Percentiles rank a stretch among this genome's conserved stretches.
phyloP scores from a whole-genome alignment of 2,113 vertebrate genomes.

The Merops nubicus region DNA sequence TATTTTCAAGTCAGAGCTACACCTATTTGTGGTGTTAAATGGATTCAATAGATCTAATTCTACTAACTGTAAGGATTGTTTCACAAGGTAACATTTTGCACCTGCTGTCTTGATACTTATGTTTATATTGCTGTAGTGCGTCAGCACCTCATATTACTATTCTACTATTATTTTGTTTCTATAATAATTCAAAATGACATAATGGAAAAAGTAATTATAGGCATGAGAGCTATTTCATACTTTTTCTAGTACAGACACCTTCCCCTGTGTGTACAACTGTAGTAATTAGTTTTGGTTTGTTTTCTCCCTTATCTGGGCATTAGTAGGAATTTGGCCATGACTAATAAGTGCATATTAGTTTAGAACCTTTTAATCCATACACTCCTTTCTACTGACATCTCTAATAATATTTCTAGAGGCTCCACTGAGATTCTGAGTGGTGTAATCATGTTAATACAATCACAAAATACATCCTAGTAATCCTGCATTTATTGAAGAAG shows the following conservation, averaged over 20 bases:
- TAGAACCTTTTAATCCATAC: slow-evolving; percentile 49
- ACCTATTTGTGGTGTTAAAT: background rate
- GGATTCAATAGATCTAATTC: background rate
- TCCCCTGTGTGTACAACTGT: background rate
- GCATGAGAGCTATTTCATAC: background rate
- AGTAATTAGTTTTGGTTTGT: slow-evolving; percentile 46
- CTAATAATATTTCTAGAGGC: slow-evolving; percentile 30
- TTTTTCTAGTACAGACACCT: background rate
- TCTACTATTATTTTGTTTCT: background rate
- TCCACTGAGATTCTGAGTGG: slow-evolving; percentile 26
- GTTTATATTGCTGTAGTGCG: background rate
- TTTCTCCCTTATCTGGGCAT: background rate
- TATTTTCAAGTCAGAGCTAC: background rate
- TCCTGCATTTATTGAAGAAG: slow-evolving; percentile 37
- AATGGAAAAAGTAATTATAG: slow-evolving; percentile 36
- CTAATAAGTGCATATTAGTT: slow-evolving; percentile 61
- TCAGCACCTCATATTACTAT: background rate
- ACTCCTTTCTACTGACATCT: slow-evolving; percentile 15
- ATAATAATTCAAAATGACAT: slow-evolving; percentile 11
- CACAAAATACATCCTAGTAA: slow-evolving; percentile 55
- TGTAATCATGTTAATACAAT: slow-evolving; percentile 56
- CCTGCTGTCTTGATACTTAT: background rate
- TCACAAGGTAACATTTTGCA: background rate
- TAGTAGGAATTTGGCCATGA: slow-evolving; percentile 23
- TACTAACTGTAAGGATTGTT: background rate